Base-by-base conservation (phyloP, 2,888 invertebrate species). In the Chrysomela aeneicollis region DNA sequence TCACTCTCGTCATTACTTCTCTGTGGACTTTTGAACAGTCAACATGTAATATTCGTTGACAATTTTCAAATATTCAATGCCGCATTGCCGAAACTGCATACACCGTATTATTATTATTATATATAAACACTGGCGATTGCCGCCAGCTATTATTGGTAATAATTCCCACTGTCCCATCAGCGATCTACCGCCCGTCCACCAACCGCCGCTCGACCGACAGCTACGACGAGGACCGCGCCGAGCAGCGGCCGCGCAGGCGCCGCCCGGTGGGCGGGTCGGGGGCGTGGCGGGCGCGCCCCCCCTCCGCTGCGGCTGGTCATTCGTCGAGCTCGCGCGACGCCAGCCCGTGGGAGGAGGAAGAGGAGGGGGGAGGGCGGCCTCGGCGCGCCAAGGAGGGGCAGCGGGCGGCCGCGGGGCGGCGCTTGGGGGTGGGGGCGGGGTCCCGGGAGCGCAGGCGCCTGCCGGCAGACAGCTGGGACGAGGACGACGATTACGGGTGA, bases 331-430 rank as follows among this genome's bases (percentile, higher is more conserved):
- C 91, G 0, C 85, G 92, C 0, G 93, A 93, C 78, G 88, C 90
- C 19, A 91, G 93, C 52, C 91, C 92, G 1, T 93, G 93, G 93
- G 92, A 93, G 67, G 93, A 93, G 71, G 84, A 87, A n/a, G 93
- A 93, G 71, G 84, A 87, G n/a, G n/a, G n/a, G n/a, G n/a, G n/a
- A n/a, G n/a, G n/a, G 26, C 26, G 26, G 68, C 85, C 87, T 5
- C 77, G 85, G 8, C 53, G 84, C 84, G 58, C 82, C 83, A 60
- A 87, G 81, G 21, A 63, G 49, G 79, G 82, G 64, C 73, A 59
- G 79, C 82, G 62, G 75, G 81, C 63, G 74, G 84, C 59, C 70
- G 84, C 66, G 78, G 84, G n/a, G 15, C 35, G 67, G 81, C 84
- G 71, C 82, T 77, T 73, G 71, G 81, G 82, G 72, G 73, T 81